Conservation (phyloP, 2,888 invertebrate species). For the Pyralis farinalis region DNA sequence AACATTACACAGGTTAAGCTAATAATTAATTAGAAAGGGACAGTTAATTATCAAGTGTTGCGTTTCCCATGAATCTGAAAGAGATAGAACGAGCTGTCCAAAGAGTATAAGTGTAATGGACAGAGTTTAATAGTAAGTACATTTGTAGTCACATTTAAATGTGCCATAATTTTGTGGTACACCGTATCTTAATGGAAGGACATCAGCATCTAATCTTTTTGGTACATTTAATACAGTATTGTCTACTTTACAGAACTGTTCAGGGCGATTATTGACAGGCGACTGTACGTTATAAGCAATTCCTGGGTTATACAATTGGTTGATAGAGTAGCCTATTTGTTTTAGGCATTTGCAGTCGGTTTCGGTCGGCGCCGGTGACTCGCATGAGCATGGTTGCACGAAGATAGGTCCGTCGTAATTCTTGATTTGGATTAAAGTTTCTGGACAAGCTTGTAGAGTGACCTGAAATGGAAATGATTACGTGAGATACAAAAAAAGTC, state of each 20-base stretch:
- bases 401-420: constrained; percentile 51
- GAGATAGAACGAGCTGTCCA: too few relatives aligned
- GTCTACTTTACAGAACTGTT: too few relatives aligned
- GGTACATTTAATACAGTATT: not conserved
- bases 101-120: too few relatives aligned
- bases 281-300: too few relatives aligned
- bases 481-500: too few relatives aligned
- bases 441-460: constrained; percentile 25
- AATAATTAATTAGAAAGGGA: too few relatives aligned
- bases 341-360: constrained; percentile 8
- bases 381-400: constrained; percentile 15
- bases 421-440: constrained; percentile 45
- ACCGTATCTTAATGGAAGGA: not conserved
- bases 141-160: constrained; percentile 5
- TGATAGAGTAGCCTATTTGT: too few relatives aligned
- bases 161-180: constrained; percentile 3
- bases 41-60: too few relatives aligned
- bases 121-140: constrained; percentile 1
- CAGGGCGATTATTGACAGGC: too few relatives aligned
- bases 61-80: too few relatives aligned
- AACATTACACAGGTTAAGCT: too few relatives aligned
- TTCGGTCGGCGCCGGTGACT: not conserved
- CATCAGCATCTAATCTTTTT: constrained; percentile 2
- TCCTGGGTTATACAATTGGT: too few relatives aligned
- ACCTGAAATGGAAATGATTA: constrained; percentile 33